A percentile compares a stretch with the other conserved stretches of the same genome.
Conservation (phyloP, 1,140 invertebrate species). For the Drosophila pandora region DNA sequence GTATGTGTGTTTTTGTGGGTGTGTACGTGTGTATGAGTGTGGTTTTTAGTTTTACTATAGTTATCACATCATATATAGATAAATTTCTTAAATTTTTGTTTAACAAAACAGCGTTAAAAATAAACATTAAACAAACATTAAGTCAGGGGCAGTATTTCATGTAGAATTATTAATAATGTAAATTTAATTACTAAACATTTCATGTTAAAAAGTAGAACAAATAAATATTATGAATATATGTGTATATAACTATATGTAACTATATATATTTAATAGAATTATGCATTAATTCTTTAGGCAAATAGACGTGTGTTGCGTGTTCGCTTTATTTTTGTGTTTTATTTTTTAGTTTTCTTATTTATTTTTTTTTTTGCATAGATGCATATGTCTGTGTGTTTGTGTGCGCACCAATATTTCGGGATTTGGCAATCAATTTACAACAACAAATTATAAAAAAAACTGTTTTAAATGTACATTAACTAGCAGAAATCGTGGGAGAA, state of each 20-base stretch:
- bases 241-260: conserved; percentile 48
- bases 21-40: conserved; percentile 37
- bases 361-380: neutral
- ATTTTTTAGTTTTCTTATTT: neutral
- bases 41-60: conserved; percentile 74
- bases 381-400: conserved; percentile 12
- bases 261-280: conserved; percentile 47
- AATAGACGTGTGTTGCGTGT: conserved; percentile 17
- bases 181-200: conserved; percentile 69
- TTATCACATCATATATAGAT: conserved; percentile 80
- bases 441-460: conserved; percentile 65
- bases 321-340: conserved; percentile 5
- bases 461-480: conserved; percentile 39
- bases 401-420: conserved; percentile 47
- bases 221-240: conserved; percentile 73
- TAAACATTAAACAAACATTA: conserved; percentile 80
- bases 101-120: conserved; percentile 74
- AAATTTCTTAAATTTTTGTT: conserved; percentile 74
- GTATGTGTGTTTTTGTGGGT: conserved; percentile 29
- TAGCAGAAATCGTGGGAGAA: conserved; percentile 34
- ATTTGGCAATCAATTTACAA: conserved; percentile 66
- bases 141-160: conserved; percentile 79
- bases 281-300: conserved; percentile 56
- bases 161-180: conserved; percentile 68
- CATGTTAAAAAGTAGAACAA: conserved; percentile 73